Conservation (phyloP, 2,113 vertebrate species). For the Rhea pennata region DNA sequence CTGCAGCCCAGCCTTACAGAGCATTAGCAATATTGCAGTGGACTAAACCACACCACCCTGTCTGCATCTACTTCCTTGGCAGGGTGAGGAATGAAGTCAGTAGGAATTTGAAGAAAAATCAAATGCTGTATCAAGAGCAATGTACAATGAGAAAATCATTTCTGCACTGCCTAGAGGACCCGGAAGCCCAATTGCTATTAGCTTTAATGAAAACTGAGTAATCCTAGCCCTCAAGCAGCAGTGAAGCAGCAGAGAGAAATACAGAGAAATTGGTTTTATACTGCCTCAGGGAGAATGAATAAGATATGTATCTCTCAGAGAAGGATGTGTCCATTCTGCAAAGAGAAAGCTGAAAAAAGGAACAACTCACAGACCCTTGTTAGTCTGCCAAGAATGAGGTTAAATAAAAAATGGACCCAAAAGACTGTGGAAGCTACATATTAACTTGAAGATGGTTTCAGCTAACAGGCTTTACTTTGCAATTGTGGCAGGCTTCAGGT, state of each 20-base stretch:
- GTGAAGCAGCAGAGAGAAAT: neutral
- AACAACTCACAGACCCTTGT: neutral
- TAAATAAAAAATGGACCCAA: neutral
- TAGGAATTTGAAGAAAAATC: neutral
- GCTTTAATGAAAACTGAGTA: too few species aligned
- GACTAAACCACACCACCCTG: fast-evolving
- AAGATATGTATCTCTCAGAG: neutral
- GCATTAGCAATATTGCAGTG: fast-evolving
- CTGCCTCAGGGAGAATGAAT: neutral
- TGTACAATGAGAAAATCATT: neutral
- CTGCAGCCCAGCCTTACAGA: neutral
- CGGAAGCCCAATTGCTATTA: neutral
- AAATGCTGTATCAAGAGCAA: neutral
- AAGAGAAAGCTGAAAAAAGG: neutral
- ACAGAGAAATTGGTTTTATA: too few species aligned
- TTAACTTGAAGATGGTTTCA: too few species aligned
- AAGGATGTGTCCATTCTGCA: neutral
- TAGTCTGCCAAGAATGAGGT: neutral
- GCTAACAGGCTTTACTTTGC: neutral
- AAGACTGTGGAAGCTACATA: neutral
- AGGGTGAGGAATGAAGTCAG: too few species aligned
- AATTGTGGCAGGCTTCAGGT: neutral
- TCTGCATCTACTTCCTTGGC: neutral
- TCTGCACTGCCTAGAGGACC: neutral
- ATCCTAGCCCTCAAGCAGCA: neutral